Conservation (phyloP, 2,113 vertebrate species). For the Poeciliopsis retropinna region DNA sequence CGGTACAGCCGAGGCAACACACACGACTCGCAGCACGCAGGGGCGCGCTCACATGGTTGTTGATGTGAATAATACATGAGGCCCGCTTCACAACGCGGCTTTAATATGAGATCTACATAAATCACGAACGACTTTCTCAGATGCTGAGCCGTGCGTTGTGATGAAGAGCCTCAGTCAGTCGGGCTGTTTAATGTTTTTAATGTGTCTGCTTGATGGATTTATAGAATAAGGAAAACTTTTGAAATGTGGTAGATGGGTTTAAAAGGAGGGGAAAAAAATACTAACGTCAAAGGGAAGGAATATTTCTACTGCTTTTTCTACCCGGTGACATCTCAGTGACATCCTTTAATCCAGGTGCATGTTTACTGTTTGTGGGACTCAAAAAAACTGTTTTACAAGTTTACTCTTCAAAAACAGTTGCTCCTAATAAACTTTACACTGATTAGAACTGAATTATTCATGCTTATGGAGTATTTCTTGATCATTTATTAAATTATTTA, state of each 20-base stretch:
- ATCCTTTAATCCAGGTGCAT: background rate
- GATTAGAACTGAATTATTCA: background rate
- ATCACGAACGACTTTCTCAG: slow-evolving; percentile 48
- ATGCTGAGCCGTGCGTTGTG: slow-evolving; percentile 33
- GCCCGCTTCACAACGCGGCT: slow-evolving; percentile 34
- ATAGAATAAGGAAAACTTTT: slow-evolving; percentile 10
- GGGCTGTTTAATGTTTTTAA: slow-evolving; percentile 19
- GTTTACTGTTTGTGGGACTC: background rate
- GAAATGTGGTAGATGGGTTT: slow-evolving; percentile 13
- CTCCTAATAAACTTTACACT: background rate
- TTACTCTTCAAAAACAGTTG: background rate
- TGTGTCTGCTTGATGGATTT: slow-evolving; percentile 10
- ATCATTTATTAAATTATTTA: too few species aligned
- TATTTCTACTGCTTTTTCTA: background rate
- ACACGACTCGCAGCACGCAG: slow-evolving; percentile 7
- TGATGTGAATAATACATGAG: slow-evolving; percentile 65
- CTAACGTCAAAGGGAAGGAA: background rate
- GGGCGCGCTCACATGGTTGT: slow-evolving; percentile 26
- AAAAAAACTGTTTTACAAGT: background rate
- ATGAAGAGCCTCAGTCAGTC: slow-evolving; percentile 14
- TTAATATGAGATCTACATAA: slow-evolving; percentile 70
- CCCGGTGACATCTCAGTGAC: background rate
- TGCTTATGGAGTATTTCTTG: too few species aligned
- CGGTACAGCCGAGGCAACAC: slow-evolving; percentile 18
- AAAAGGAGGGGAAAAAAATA: background rate